A percentile compares a stretch with the other conserved stretches of the same genome.
Conservation (phyloP, 2,113 vertebrate genomes). For the Megaptera novaeangliae region DNA sequence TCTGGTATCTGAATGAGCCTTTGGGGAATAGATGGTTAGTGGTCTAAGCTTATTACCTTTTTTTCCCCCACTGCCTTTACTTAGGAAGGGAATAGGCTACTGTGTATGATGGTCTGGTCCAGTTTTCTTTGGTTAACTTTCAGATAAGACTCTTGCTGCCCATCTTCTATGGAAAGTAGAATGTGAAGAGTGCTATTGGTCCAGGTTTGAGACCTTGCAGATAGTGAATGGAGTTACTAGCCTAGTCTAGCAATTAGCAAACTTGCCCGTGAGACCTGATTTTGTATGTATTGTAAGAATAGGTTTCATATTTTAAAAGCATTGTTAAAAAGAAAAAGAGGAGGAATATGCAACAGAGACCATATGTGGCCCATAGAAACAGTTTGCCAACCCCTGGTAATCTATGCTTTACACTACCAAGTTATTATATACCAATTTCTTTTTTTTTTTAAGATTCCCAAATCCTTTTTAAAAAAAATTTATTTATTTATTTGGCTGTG, state of each 20-base stretch:
- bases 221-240: neutral
- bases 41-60: neutral
- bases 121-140: constrained; percentile 32
- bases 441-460: neutral
- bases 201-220: neutral
- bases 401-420: neutral
- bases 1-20: neutral
- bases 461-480: too few relatives aligned
- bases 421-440: neutral
- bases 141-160: neutral
- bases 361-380: neutral
- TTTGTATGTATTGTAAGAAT: constrained; percentile 1
- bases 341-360: neutral
- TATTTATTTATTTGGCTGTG: too few relatives aligned
- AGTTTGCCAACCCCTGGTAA: neutral
- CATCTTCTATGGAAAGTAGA: constrained; percentile 24
- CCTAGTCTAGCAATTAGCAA: neutral
- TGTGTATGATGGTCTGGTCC: neutral
- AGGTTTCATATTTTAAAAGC: neutral
- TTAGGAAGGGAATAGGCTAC: neutral
- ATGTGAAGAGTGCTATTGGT: constrained; percentile 3
- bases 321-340: neutral
- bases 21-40: constrained; percentile 12
- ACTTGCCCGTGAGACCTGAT: neutral
- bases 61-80: neutral